Conservation (phyloP, 2,797 vertebrate species). For the Sebastes kiyomatsui region DNA sequence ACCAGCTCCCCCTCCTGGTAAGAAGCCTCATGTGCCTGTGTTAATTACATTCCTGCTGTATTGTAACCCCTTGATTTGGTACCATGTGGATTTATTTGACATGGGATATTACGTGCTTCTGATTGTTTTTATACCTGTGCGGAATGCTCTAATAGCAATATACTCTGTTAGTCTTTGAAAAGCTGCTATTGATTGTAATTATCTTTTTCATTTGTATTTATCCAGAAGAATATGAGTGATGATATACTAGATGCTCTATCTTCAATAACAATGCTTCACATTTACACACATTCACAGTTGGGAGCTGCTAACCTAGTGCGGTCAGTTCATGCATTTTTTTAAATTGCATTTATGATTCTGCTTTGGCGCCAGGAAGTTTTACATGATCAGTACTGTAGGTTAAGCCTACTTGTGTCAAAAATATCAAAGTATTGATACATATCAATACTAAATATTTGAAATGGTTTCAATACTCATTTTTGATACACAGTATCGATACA, state of each 20-base stretch:
- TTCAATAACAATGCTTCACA: neutral
- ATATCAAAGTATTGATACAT: too few relatives aligned
- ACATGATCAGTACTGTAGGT: neutral
- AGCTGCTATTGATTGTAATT: neutral
- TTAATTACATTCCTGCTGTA: neutral
- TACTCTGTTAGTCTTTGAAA: too few relatives aligned
- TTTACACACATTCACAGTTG: neutral
- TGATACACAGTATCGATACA: too few relatives aligned
- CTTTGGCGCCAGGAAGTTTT: neutral
- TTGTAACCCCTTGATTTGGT: too few relatives aligned
- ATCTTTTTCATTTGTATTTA: neutral
- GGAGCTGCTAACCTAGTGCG: neutral
- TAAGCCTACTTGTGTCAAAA: neutral
- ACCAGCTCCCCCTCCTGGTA: slow-evolving; percentile 51
- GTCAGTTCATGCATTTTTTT: neutral
- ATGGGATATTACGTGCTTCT: too few relatives aligned
- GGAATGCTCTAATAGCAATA: too few relatives aligned
- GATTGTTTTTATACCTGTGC: neutral
- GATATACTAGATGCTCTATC: neutral
- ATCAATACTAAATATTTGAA: too few relatives aligned
- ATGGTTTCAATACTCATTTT: too few relatives aligned
- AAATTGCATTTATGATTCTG: neutral
- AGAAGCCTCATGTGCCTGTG: neutral
- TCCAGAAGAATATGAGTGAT: neutral
- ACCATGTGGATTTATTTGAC: neutral